Percentiles rank a stretch among this genome's conserved stretches.
These are phyloP conservation scores for Campylomormyrus tamandua DNA, from an alignment of 2,113 vertebrate genomes.

Conservation along the genomic window DNA sequence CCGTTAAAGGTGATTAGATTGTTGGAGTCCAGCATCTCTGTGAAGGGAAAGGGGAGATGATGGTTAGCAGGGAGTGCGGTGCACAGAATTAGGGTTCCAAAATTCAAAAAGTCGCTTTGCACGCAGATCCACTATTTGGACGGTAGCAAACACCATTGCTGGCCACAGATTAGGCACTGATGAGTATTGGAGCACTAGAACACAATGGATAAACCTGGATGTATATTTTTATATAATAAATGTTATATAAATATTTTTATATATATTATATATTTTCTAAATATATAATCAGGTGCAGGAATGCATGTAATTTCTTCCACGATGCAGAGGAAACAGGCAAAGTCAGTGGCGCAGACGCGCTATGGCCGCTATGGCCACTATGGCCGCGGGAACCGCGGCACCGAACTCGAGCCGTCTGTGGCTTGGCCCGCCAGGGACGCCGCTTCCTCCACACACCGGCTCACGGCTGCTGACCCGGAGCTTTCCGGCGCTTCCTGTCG, in stretches of 20 bases:
- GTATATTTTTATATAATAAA: background rate
- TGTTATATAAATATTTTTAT: no score
- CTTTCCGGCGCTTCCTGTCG: background rate
- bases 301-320: background rate
- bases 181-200: no score
- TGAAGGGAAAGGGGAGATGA: slow-evolving; percentile 42
- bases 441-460: background rate
- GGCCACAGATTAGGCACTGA: background rate
- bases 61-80: background rate
- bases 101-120: background rate
- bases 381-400: background rate
- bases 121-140: background rate
- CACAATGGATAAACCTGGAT: background rate
- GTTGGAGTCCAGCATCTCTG: slow-evolving; percentile 96
- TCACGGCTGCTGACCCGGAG: background rate
- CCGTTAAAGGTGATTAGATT: slow-evolving; percentile 86
- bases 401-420: background rate
- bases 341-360: background rate
- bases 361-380: background rate
- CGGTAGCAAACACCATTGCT: background rate
- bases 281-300: background rate
- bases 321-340: background rate
- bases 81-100: background rate
- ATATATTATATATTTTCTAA: background rate
- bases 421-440: background rate